Base-by-base conservation (phyloP, 1,140 invertebrate species). In the Zaprionus inermis region DNA sequence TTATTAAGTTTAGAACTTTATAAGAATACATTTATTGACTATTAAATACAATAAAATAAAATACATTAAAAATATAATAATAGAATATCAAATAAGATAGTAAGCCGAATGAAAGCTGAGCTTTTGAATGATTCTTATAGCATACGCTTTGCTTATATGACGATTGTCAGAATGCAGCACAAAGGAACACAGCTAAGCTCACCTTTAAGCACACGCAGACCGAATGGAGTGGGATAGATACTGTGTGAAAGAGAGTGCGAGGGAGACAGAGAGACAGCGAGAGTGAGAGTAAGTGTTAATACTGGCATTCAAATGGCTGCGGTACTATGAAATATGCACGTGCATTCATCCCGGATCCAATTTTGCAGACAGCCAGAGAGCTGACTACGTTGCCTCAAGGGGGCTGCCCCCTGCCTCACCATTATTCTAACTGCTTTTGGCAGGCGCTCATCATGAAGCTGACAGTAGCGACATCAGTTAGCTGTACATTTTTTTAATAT, bases 391-490 rank as follows among this genome's bases (percentile, higher is more conserved):
- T 83, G 72, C 75, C 71, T 66, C 79, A 18, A 22, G 60, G 64
- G 65, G 41, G 55, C 41, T 58, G 52, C 12, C n/a, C 44, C 11
- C 12, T 28, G 14, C n/a, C 44, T 6, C 5, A n/a, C n/a, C 44
- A 4, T 6, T 5, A 3, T n/a, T 41, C 38, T 38, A 38, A 34
- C 28, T 22, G 10, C 54, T 36, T 22, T 7, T 30, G 14, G 20
- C 49, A 46, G 46, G n/a, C 46, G 57, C 70, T 38, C 51, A 60
- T 56, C 18, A 59, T 49, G 54, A 36, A 73, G 72, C 73, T 77
- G 81, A 73, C 66, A 63, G 51, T 66, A 78, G 66, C 64, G 83
- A 67, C 82, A 88, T 77, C 79, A 72, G 83, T 88, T 88, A 88
- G 76, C 64, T 68, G 64, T 64, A 58, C 74, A 78, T n/a, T n/a